A percentile compares a stretch with the other conserved stretches of the same genome.
Evolutionary conservation across 2,888 invertebrate species (phyloP).

Genomic region (Drosophila stalkeri): DNA sequence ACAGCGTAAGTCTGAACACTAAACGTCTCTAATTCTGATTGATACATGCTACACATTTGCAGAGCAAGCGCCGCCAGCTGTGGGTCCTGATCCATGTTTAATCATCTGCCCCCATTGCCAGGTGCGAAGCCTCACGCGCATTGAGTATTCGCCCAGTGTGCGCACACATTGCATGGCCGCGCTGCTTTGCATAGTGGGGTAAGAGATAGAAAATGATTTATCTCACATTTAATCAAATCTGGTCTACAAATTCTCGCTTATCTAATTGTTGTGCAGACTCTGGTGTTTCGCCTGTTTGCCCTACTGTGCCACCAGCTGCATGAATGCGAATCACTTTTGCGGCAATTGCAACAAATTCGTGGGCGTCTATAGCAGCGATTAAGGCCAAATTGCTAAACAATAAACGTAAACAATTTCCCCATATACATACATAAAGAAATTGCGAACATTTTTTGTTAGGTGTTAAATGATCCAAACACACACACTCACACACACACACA

Average conservation of each 20-base stretch:
- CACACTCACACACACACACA: neutral
- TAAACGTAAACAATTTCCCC: conserved; percentile 39
- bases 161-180: conserved; percentile 83
- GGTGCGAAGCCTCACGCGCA: conserved; percentile 78
- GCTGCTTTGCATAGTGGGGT: conserved; percentile 82
- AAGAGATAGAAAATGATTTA: conserved; percentile 44
- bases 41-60: neutral
- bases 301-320: conserved; percentile 87
- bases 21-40: too few relatives aligned
- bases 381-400: conserved; percentile 14
- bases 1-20: conserved; percentile 73
- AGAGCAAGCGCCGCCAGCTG: conserved; percentile 71
- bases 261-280: conserved; percentile 63
- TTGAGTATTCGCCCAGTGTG: conserved; percentile 81
- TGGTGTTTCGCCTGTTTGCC: conserved; percentile 87
- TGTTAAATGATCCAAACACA: conserved; percentile 29
- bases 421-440: conserved; percentile 5
- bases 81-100: conserved; percentile 80
- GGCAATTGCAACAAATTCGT: conserved; percentile 87
- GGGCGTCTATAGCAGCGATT: conserved; percentile 85
- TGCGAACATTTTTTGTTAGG: conserved; percentile 42
- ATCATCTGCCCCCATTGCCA: conserved; percentile 82
- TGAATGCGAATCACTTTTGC: conserved; percentile 87
- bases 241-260: neutral
- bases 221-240: neutral